phyloP scores from a whole-genome alignment of 1,140 invertebrate species.

The Nylanderia fulva region DNA sequence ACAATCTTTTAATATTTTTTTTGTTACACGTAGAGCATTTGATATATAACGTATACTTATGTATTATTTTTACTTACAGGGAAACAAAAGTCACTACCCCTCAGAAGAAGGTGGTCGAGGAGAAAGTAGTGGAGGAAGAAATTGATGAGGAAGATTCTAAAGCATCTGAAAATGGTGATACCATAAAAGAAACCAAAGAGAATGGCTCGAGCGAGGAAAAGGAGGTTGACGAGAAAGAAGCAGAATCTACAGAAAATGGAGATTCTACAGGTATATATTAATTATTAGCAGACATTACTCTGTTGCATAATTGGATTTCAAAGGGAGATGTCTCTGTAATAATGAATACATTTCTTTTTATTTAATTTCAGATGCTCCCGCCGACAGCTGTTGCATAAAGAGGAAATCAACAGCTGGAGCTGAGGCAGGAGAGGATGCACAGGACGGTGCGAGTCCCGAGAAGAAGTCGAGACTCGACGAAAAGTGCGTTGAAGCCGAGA shows the following conservation, averaged over 20 bases:
- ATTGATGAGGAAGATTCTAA: conserved; percentile 84
- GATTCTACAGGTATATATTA: conserved; percentile 82
- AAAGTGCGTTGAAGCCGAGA: conserved; percentile 86
- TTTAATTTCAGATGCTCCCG: conserved; percentile 78
- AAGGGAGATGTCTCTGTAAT: conserved; percentile 6
- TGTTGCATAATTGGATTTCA: neutral
- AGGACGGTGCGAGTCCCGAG: conserved; percentile 88
- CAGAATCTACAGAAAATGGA: conserved; percentile 88
- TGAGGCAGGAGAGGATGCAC: conserved; percentile 86
- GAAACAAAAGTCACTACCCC: conserved; percentile 87
- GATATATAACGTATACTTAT: neutral
- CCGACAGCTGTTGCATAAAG: conserved; percentile 87
- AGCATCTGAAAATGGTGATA: conserved; percentile 83
- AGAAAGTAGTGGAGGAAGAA: conserved; percentile 73
- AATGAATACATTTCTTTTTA: conserved; percentile 64
- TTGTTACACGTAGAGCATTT: neutral
- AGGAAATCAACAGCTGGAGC: conserved; percentile 89
- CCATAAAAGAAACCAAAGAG: conserved; percentile 84
- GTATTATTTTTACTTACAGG: conserved; percentile 66
- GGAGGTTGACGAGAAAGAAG: conserved; percentile 86
- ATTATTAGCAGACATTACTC: neutral
- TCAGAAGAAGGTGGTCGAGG: conserved; percentile 86
- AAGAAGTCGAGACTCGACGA: conserved; percentile 91
- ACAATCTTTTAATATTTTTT: neutral
- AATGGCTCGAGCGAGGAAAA: conserved; percentile 86